A percentile compares a stretch with the other conserved stretches of the same genome.
Conservation (phyloP, 2,113 vertebrate species). For the Labeo rohita region DNA sequence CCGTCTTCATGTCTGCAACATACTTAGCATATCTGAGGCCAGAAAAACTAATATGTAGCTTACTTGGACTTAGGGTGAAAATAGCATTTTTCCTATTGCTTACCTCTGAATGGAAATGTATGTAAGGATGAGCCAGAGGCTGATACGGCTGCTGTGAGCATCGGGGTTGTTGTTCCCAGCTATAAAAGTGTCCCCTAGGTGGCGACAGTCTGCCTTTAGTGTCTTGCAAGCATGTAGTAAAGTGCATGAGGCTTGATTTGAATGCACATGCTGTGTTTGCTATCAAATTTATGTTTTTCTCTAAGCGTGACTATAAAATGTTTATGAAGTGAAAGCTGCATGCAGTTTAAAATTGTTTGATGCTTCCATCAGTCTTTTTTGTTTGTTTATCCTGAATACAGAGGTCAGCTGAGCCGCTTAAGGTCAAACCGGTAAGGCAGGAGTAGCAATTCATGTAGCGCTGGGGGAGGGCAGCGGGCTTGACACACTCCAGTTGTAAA, state of each 20-base stretch:
- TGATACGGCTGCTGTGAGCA: conserved; percentile 41
- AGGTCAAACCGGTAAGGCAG: conserved; percentile 49
- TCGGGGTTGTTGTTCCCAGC: conserved; percentile 29
- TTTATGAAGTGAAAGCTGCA: neutral
- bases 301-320: neutral
- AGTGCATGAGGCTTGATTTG: neutral
- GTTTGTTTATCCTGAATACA: conserved; percentile 34
- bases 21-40: neutral
- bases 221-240: neutral
- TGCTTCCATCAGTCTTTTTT: neutral
- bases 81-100: neutral
- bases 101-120: conserved; percentile 8
- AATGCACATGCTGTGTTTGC: neutral
- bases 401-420: conserved; percentile 45
- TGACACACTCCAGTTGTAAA: conserved; percentile 40
- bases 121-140: conserved; percentile 45
- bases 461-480: conserved; percentile 11
- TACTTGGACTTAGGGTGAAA: neutral
- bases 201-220: conserved; percentile 76
- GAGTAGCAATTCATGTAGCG: conserved; percentile 59
- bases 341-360: neutral
- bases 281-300: neutral
- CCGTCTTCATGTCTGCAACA: neutral
- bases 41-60: neutral
- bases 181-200: conserved; percentile 73